Conservation (phyloP, 2,113 vertebrate species). For the Hypocryptadius cinnamomeus region DNA sequence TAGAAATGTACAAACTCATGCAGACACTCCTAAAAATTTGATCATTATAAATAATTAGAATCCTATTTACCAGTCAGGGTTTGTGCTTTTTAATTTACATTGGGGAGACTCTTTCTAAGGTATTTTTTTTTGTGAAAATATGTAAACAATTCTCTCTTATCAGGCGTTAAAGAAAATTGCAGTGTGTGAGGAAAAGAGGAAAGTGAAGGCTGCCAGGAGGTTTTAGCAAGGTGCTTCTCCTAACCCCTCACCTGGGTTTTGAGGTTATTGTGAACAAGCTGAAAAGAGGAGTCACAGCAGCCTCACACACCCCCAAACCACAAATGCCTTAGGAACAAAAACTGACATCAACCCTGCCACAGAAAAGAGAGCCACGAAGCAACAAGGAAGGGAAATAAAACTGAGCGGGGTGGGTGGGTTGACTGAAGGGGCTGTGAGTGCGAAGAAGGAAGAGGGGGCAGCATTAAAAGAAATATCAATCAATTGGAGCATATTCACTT, state of each 20-base stretch:
- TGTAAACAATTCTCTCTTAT: background rate
- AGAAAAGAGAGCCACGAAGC: background rate
- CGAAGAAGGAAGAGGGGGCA: background rate
- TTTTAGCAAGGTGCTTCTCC: background rate
- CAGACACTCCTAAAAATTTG: constrained; percentile 35
- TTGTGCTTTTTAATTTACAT: background rate
- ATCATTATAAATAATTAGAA: constrained; percentile 60
- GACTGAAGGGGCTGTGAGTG: background rate
- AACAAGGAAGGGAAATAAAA: constrained; percentile 34
- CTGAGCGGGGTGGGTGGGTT: background rate
- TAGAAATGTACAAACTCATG: constrained; percentile 34
- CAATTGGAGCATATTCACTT: constrained; percentile 50
- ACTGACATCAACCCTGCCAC: background rate
- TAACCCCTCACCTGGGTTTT: background rate
- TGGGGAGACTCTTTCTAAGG: background rate
- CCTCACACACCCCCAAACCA: background rate
- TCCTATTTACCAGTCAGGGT: constrained; percentile 29
- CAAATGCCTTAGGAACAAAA: background rate
- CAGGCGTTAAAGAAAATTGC: background rate
- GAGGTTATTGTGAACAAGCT: background rate
- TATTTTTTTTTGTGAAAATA: background rate
- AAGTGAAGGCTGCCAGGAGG: background rate
- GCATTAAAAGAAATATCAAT: constrained; percentile 57
- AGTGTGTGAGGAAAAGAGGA: background rate
- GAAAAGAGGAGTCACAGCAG: background rate